Percentiles rank a stretch among this genome's conserved stretches.
Evolutionary conservation across 2,888 invertebrate genomes (phyloP).

Genomic region (Drosophila austrosaltans): DNA sequence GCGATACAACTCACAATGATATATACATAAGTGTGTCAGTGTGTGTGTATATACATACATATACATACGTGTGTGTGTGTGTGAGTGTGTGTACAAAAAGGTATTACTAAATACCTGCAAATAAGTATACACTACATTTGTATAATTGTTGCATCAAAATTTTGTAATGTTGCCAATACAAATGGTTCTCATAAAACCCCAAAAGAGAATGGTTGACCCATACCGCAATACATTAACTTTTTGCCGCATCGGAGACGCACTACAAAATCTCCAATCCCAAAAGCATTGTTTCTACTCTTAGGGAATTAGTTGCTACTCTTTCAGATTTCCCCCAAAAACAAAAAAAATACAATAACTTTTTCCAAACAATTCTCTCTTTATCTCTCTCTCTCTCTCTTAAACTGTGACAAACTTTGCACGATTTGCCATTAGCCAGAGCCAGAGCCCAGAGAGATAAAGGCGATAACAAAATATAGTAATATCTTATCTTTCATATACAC

Average conservation of each 20-base stretch:
- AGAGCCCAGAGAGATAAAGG: conserved; percentile 53
- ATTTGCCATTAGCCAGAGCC: conserved; percentile 32
- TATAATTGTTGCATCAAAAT: conserved; percentile 24
- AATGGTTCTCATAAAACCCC: background rate
- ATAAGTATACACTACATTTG: conserved; percentile 24
- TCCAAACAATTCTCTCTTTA: conserved; percentile 27
- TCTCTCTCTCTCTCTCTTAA: conserved; percentile 62
- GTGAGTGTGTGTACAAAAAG: conserved; percentile 7
- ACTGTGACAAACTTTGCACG: conserved; percentile 17
- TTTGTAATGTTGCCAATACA: conserved; percentile 14
- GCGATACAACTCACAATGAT: conserved; percentile 60
- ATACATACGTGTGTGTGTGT: conserved; percentile 25
- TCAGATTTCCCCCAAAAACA: no score
- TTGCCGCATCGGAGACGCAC: background rate
- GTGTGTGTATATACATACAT: conserved; percentile 15
- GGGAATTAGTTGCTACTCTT: no score
- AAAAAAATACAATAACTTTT: no score
- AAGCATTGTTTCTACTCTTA: background rate
- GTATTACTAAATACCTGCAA: conserved; percentile 40
- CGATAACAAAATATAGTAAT: conserved; percentile 51
- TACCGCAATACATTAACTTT: background rate
- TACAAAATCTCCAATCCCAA: background rate
- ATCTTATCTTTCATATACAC: conserved; percentile 59
- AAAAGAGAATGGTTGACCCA: background rate
- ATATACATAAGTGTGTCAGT: conserved; percentile 27